These are phyloP conservation scores for Cyclina sinensis DNA, from an alignment of 1,140 invertebrate species.

Conservation along the genomic window DNA sequence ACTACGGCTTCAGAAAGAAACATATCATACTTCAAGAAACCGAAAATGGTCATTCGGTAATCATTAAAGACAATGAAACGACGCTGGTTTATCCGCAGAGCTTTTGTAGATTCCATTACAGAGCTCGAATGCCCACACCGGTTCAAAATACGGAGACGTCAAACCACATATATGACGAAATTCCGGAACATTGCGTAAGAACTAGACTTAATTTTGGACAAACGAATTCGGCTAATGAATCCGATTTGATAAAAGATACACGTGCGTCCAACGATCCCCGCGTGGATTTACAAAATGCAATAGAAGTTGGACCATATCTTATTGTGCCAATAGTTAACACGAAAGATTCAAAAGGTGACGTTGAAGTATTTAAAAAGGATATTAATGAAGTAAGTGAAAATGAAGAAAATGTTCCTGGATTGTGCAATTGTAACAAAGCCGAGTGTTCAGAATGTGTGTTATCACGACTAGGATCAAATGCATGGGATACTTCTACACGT, in stretches of 20 bases:
- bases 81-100: constrained; percentile 58
- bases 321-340: constrained; percentile 62
- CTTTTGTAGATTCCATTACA: constrained; percentile 15
- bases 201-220: background rate
- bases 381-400: constrained; percentile 11
- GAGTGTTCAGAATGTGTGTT: constrained; percentile 37
- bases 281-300: constrained; percentile 63
- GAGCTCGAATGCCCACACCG: constrained; percentile 58
- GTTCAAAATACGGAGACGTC: constrained; percentile 60
- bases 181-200: constrained; percentile 47
- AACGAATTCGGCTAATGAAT: background rate
- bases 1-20: constrained; percentile 65
- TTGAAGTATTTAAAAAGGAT: constrained; percentile 63
- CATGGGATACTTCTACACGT: constrained; percentile 31
- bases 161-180: constrained; percentile 65
- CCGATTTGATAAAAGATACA: constrained; percentile 63
- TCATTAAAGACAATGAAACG: constrained; percentile 59
- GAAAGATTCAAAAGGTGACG: constrained; percentile 25
- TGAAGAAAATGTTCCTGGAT: background rate
- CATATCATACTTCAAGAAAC: constrained; percentile 59
- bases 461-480: background rate
- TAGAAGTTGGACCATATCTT: constrained; percentile 67
- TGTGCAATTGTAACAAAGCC: constrained; percentile 46
- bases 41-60: constrained; percentile 60
- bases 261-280: background rate